Evolutionary conservation across 2,888 invertebrate species (phyloP), one percentile per base, ranked within the genome.

Genomic region (Antitype chi): DNA sequence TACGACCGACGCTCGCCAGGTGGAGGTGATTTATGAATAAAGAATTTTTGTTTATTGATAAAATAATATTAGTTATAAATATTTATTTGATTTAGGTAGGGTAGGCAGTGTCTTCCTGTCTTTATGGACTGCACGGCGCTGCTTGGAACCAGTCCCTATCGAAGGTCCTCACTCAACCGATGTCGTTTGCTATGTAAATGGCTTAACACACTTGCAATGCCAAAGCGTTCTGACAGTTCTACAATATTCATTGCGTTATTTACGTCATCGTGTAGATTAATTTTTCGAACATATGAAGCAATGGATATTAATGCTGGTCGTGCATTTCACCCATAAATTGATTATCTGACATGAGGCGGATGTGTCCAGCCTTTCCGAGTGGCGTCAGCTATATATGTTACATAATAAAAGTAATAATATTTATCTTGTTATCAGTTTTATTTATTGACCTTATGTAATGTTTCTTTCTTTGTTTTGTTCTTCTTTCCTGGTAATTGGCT

Each of bases 371-470:
- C 17, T 20, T 62, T n/a, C 15, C 43, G 8, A 59, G 23, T 49
- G 25, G 15, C 72, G 15, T 20, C 5, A 20, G 25, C 25, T 52
- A 32, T 55, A 20, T 59, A 38, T 55, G 57, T 70, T 38, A 38
- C 38, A 38, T 2, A 38, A 38, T 38, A 38, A 3, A 5, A 38
- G 62, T 43, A 79, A 49, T 28, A 17, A 75, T 81, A 57, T 81
- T 59, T 49, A 23, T 59, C 81, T 75, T 23, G 13, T 73, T 78
- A 69, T 78, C 69, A 70, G 57, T 53, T 53, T 64, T 70, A 70
- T 81, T 83, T 83, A 78, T 82, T 32, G 55, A 69, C 64, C 9
- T 25, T 1, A 6, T 28, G 32, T 55, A 32, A 43, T 80, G 38
- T 76, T 49, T 32, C 28, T 43, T 9, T 64, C 11, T 67, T 80